phyloP scores from a whole-genome alignment of 2,797 vertebrate genomes.

The Staurois parvus region DNA sequence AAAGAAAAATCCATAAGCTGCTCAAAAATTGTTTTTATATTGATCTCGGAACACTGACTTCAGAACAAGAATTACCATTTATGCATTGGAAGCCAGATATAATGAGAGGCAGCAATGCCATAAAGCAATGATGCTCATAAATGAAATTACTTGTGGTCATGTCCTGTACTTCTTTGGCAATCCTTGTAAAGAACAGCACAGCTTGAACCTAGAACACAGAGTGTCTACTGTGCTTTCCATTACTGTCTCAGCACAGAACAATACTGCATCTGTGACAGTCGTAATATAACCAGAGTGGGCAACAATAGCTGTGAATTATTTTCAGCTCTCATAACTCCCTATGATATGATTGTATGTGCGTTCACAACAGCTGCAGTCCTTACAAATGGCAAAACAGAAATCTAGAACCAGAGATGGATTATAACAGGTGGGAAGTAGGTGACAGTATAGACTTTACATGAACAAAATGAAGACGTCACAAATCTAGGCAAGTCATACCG shows the following conservation, averaged over 20 bases:
- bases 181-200: background rate
- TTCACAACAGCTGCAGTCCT: too few species aligned
- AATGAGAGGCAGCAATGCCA: background rate
- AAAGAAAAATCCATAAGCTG: constrained; percentile 16
- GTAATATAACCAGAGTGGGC: background rate
- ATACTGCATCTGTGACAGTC: background rate
- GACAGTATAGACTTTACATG: too few species aligned
- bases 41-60: constrained; percentile 15
- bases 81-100: background rate
- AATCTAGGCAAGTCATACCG: too few species aligned
- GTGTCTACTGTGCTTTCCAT: background rate
- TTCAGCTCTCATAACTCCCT: too few species aligned
- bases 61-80: background rate
- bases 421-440: too few species aligned
- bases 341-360: too few species aligned
- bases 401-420: too few species aligned
- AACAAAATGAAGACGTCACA: too few species aligned
- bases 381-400: too few species aligned
- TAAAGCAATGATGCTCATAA: background rate
- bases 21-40: constrained; percentile 21
- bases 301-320: background rate
- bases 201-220: background rate
- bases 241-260: background rate
- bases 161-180: background rate
- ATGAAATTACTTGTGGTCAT: background rate